Evolutionary conservation across 2,888 invertebrate genomes (phyloP), one percentile per base, ranked within the genome.

Genomic region (Stegana nigrithorax): DNA sequence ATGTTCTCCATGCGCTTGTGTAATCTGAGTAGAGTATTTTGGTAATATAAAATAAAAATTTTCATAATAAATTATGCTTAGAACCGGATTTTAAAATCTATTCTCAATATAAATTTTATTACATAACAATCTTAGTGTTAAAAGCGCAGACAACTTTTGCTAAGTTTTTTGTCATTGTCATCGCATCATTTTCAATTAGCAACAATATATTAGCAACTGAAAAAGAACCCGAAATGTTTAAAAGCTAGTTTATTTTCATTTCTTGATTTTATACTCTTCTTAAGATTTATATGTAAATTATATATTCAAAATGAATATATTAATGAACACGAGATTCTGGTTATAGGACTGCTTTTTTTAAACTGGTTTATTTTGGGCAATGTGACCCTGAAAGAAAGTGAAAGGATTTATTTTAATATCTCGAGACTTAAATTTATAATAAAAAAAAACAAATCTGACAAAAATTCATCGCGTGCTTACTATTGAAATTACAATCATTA

Each of bases 121-220:
- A 73, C 73, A 75, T 73, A 73, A 75, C 68, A 71, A 72, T 70
- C 66, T 63, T n/a, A n/a, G n/a, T n/a, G n/a, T n/a, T n/a, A n/a
- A n/a, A n/a, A n/a, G n/a, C n/a, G n/a, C n/a, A n/a, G n/a, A n/a
- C n/a, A n/a, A n/a, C n/a, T n/a, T 57, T 59, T 61, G n/a, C 27
- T 36, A 17, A 23, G 21, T 47, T 45, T 47, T 59, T 7, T 47
- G 4, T 47, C 8, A 14, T 29, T 29, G 6, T 17, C 10, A 7
- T 4, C 17, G 19, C 19, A 44, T 14, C 8, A 44, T 10, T 44
- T 17, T 44, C n/a, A n/a, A n/a, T n/a, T n/a, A n/a, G n/a, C n/a
- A n/a, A n/a, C n/a, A n/a, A n/a, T 44, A 2, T 17, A 17, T 44
- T 17, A n/a, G 32, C n/a, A n/a, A 32, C 1, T 36, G 36, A 36